Evolutionary conservation across 2,888 invertebrate species (phyloP).

Genomic region (Thysanoteuthis rhombus): DNA sequence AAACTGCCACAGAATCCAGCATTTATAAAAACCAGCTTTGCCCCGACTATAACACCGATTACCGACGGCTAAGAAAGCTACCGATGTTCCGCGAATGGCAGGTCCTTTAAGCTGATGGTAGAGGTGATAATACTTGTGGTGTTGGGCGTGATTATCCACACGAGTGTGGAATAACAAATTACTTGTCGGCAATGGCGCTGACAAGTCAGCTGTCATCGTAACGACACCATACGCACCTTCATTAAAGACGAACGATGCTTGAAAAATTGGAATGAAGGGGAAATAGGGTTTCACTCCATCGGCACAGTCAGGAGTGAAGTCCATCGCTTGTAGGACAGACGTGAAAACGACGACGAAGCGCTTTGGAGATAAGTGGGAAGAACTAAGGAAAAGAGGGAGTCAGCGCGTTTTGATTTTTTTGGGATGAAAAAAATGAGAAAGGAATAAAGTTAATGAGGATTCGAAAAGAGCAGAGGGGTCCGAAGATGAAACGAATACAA

Average conservation of each 20-base stretch:
- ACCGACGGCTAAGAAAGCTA: not conserved
- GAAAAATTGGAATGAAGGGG: not conserved
- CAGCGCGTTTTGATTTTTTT: not conserved
- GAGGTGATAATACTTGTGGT: not conserved
- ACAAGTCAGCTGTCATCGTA: not conserved
- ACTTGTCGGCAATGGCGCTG: not conserved
- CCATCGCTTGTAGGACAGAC: not conserved
- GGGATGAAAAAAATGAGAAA: not conserved
- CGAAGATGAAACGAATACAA: not conserved
- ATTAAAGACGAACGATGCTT: not conserved
- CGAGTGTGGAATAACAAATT: not conserved
- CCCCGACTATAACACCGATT: not conserved
- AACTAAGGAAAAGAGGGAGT: not conserved
- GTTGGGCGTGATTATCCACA: not conserved
- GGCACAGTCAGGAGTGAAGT: too few species aligned
- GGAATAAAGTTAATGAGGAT: not conserved
- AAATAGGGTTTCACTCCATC: not conserved
- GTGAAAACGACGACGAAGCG: not conserved
- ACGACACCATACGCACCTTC: not conserved
- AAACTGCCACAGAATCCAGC: not conserved
- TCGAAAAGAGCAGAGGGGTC: not conserved
- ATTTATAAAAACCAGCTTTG: not conserved
- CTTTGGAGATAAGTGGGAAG: not conserved
- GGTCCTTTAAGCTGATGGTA: not conserved
- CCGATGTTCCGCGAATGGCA: not conserved